A percentile compares a stretch with the other conserved stretches of the same genome.
Conservation (phyloP, 2,113 vertebrate genomes). For the Sorex araneus region DNA sequence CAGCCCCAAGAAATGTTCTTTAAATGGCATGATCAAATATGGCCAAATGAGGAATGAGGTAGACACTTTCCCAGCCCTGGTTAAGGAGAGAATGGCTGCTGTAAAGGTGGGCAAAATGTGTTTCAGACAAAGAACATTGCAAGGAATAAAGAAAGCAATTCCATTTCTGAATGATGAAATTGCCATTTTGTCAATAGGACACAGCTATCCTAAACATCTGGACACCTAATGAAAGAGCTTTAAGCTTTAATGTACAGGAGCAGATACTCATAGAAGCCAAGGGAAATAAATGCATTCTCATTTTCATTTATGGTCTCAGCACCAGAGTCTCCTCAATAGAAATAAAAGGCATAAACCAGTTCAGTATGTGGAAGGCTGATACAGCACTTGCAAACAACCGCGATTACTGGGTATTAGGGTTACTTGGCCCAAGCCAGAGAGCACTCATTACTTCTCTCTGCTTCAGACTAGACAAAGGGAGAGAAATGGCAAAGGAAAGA, state of each 20-base stretch:
- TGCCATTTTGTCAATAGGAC: not conserved
- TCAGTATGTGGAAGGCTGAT: not conserved
- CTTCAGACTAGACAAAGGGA: not conserved
- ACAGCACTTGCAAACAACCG: not conserved
- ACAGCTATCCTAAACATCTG: not conserved
- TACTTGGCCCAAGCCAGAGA: not conserved
- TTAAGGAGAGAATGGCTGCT: not conserved
- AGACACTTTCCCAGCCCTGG: not conserved
- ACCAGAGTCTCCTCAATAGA: not conserved
- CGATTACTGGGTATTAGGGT: not conserved
- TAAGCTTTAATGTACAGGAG: not conserved
- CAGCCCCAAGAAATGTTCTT: not conserved
- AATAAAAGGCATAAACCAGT: not conserved
- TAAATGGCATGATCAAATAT: not conserved
- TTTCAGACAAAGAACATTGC: not conserved
- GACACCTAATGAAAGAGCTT: not conserved
- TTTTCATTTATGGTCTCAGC: not conserved
- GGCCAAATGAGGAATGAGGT: not conserved
- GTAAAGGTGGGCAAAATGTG: not conserved
- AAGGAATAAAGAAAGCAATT: not conserved
- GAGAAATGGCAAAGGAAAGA: not conserved
- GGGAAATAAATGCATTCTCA: not conserved
- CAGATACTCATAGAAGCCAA: not conserved
- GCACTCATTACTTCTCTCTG: rapidly evolving
- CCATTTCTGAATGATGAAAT: not conserved